Percentiles rank a stretch among this genome's conserved stretches.
phyloP scores from a whole-genome alignment of 2,888 invertebrate genomes.

The Cheiracanthium punctorium region DNA sequence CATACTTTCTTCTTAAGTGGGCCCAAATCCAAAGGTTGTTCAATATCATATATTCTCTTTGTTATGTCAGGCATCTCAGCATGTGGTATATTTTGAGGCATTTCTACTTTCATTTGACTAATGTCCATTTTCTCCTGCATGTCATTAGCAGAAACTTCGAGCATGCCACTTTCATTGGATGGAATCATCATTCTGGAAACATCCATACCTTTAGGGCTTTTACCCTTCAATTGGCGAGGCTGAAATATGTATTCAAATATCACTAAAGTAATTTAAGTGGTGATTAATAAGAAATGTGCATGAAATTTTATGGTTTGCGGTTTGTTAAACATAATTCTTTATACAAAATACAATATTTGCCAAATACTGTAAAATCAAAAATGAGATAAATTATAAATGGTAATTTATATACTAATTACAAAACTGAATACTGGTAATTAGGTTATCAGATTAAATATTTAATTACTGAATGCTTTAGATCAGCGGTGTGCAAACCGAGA shows the following conservation, averaged over 20 bases:
- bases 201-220: slow-evolving; percentile 67
- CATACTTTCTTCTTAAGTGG: slow-evolving; percentile 61
- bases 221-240: slow-evolving; percentile 71
- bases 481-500: too few relatives aligned
- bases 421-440: too few relatives aligned
- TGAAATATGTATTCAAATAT: slow-evolving; percentile 59
- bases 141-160: slow-evolving; percentile 40
- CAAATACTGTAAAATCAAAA: too few relatives aligned
- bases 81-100: slow-evolving; percentile 24
- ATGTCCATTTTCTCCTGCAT: slow-evolving; percentile 41
- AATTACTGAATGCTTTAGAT: too few relatives aligned
- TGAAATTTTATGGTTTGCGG: too few relatives aligned
- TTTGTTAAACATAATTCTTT: too few relatives aligned
- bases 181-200: slow-evolving; percentile 47
- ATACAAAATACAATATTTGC: too few relatives aligned
- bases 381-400: too few relatives aligned
- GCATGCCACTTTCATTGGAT: slow-evolving; percentile 44
- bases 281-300: too few relatives aligned
- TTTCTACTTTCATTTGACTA: slow-evolving; percentile 48
- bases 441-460: too few relatives aligned
- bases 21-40: slow-evolving; percentile 58
- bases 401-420: too few relatives aligned
- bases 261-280: too few relatives aligned
- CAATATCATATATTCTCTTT: slow-evolving; percentile 53
- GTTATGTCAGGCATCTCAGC: slow-evolving; percentile 40